Evolutionary conservation across 2,888 invertebrate species (phyloP).

Genomic region (Pardosa pseudoannulata): DNA sequence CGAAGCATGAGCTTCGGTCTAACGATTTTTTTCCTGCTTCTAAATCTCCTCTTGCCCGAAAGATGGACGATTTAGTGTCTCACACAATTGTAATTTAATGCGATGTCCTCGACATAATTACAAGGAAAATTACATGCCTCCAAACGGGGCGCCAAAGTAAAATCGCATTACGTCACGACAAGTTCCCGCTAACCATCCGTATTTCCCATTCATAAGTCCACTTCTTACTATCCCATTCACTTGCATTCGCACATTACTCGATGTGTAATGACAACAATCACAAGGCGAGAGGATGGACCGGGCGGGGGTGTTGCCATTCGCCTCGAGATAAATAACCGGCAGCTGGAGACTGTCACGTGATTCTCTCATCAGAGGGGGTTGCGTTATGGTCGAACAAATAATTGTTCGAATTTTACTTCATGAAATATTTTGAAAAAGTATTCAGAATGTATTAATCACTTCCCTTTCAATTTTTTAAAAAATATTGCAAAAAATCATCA

Average conservation of each 20-base stretch:
- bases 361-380: conserved; percentile 53
- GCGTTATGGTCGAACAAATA: no score
- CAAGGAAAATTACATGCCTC: not conserved
- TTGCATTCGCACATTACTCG: not conserved
- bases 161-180: conserved; percentile 2
- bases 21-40: not conserved
- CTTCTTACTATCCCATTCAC: not conserved
- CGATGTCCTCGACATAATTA: not conserved
- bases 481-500: no score
- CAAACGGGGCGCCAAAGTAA: not conserved
- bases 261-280: conserved; percentile 17
- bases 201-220: conserved; percentile 14
- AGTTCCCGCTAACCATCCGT: not conserved
- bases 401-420: no score
- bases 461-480: no score
- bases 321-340: conserved; percentile 19
- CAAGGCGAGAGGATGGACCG: conserved; percentile 1
- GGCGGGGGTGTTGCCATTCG: conserved; percentile 17
- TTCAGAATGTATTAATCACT: no score
- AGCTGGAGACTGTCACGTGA: conserved; percentile 55
- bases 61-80: not conserved
- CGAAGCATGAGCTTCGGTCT: no score
- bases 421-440: no score
- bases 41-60: not conserved
- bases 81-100: not conserved